Percentiles rank a stretch among this genome's conserved stretches.
Evolutionary conservation across 2,888 invertebrate genomes (phyloP).

Genomic region (Ctena decussata): DNA sequence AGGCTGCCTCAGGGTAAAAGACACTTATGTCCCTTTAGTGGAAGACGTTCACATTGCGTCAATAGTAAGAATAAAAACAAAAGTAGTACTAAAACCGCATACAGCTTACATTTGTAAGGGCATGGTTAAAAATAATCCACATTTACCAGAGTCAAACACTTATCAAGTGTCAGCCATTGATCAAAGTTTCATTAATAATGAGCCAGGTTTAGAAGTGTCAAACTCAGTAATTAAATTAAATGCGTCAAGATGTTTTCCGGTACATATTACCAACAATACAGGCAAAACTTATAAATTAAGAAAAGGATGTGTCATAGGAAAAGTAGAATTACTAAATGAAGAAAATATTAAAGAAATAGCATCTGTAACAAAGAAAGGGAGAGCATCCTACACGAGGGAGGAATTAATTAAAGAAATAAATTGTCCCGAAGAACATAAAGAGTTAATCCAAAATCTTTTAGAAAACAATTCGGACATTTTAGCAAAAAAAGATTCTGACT

Average conservation of each 20-base stretch:
- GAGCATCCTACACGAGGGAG: neutral
- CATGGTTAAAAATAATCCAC: too few relatives aligned
- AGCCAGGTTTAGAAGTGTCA: neutral
- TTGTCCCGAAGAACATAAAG: neutral
- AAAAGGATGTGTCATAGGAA: neutral
- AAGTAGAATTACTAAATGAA: neutral
- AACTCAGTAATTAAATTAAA: neutral
- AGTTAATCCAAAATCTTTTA: neutral
- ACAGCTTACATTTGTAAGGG: neutral
- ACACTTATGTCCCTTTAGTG: neutral
- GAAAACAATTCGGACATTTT: neutral
- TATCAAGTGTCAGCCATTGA: neutral
- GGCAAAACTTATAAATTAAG: neutral
- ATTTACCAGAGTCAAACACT: neutral
- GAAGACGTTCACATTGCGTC: slow-evolving; percentile 10
- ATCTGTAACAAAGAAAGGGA: neutral
- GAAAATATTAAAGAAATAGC: neutral
- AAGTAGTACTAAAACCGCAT: neutral
- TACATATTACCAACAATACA: neutral
- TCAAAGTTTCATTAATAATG: neutral
- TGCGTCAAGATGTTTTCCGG: neutral
- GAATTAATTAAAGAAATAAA: neutral
- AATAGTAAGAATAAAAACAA: neutral
- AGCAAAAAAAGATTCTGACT: neutral
- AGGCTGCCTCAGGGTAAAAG: neutral